A percentile compares a stretch with the other conserved stretches of the same genome.
Evolutionary conservation across 2,797 vertebrate genomes (phyloP).

Genomic region (Myotis daubentonii): DNA sequence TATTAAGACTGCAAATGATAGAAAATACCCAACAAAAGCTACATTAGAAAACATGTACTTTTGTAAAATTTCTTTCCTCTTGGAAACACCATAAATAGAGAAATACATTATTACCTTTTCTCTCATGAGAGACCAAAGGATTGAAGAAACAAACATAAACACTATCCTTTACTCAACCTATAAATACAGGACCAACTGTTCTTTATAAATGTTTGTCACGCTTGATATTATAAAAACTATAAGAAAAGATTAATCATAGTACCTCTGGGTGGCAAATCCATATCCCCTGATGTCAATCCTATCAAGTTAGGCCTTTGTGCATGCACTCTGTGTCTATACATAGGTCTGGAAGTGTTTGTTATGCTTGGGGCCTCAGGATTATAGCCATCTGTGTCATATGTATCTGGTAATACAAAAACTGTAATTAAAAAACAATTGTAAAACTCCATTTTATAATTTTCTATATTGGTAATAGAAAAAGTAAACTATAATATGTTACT

Average conservation of each 20-base stretch:
- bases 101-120: neutral
- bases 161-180: neutral
- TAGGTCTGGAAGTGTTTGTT: slow-evolving; percentile 93
- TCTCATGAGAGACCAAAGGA: neutral
- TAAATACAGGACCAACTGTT: neutral
- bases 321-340: slow-evolving; percentile 95
- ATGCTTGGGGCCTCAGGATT: slow-evolving; percentile 99
- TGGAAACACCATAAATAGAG: neutral
- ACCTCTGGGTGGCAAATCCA: slow-evolving; percentile 96
- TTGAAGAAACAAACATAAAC: neutral
- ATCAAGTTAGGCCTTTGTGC: slow-evolving; percentile 98
- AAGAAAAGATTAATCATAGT: slow-evolving; percentile 69
- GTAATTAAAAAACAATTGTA: slow-evolving; percentile 87
- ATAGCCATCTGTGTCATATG: slow-evolving; percentile 96
- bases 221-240: slow-evolving; percentile 6
- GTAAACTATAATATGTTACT: neutral
- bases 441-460: slow-evolving; percentile 71
- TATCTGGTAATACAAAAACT: slow-evolving; percentile 89
- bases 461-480: slow-evolving; percentile 58
- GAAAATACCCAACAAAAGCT: neutral
- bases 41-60: neutral
- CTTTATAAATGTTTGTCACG: slow-evolving; percentile 15
- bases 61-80: neutral
- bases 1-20: slow-evolving; percentile 16
- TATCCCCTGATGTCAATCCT: slow-evolving; percentile 95